Conservation (phyloP, 1,140 invertebrate genomes). For the Pseudomyrmex pallidus region DNA sequence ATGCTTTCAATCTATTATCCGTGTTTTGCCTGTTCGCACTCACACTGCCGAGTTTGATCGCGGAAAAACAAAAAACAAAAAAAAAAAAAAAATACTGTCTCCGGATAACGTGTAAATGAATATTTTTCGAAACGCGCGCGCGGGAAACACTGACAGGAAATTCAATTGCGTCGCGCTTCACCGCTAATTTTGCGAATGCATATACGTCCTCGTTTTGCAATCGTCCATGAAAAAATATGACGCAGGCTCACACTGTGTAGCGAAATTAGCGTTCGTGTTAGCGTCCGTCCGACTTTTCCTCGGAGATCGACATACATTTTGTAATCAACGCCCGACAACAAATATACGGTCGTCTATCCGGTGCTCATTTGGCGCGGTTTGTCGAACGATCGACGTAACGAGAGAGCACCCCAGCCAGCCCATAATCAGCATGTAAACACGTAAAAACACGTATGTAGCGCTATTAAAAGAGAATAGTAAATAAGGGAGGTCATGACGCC, state of each 20-base stretch:
- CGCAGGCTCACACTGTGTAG: constrained; percentile 19
- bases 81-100: constrained; percentile 5
- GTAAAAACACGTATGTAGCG: constrained; percentile 43
- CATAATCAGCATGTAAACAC: constrained; percentile 58
- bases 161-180: constrained; percentile 25
- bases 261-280: constrained; percentile 46
- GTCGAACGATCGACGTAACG: constrained; percentile 64
- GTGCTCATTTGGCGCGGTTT: constrained; percentile 64
- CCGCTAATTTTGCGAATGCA: constrained; percentile 36
- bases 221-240: constrained; percentile 49
- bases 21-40: background rate
- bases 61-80: background rate
- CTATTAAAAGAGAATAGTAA: constrained; percentile 24
- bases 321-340: constrained; percentile 42
- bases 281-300: constrained; percentile 60
- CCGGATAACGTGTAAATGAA: constrained; percentile 11
- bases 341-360: constrained; percentile 53
- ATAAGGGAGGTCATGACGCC: constrained; percentile 65
- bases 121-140: constrained; percentile 32
- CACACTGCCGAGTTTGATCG: constrained; percentile 4
- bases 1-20: constrained; percentile 30
- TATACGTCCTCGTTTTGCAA: constrained; percentile 56
- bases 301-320: constrained; percentile 57
- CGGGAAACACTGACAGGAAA: constrained; percentile 21
- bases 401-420: constrained; percentile 55